phyloP scores from a whole-genome alignment of 2,888 invertebrate genomes.

The Campoletis raptor region DNA sequence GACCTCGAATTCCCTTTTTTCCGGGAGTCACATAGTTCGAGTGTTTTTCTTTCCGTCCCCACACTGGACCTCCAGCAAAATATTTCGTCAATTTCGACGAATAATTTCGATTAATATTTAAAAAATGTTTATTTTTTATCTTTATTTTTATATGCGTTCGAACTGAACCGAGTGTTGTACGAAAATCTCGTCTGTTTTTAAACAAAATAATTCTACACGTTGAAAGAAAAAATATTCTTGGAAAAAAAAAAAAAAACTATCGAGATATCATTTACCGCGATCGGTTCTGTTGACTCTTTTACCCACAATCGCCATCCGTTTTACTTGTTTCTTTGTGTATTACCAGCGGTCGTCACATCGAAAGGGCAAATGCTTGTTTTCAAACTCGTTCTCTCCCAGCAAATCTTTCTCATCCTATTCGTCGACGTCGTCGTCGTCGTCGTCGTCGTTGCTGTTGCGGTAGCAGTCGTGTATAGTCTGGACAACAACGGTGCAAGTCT shows the following conservation, averaged over 20 bases:
- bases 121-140: too few species aligned
- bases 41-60: background rate
- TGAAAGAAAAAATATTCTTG: background rate
- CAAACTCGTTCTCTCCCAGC: constrained; percentile 76
- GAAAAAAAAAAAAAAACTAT: background rate
- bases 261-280: background rate
- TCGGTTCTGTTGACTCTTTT: background rate
- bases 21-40: background rate
- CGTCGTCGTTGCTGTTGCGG: constrained; percentile 4
- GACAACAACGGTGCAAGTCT: constrained; percentile 16
- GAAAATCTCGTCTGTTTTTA: background rate
- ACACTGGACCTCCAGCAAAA: background rate
- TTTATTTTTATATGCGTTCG: background rate
- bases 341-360: constrained; percentile 38
- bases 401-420: constrained; percentile 51
- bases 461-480: background rate
- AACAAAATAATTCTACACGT: background rate
- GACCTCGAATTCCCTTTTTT: constrained; percentile 45
- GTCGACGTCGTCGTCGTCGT: constrained; percentile 10
- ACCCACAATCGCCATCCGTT: background rate
- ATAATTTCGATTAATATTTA: background rate
- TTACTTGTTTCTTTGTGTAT: background rate
- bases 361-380: constrained; percentile 76
- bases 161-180: background rate
- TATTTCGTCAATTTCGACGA: background rate